A percentile compares a stretch with the other conserved stretches of the same genome.
phyloP scores from a whole-genome alignment of 2,113 vertebrate genomes.

The human (Homo sapiens) region DNA sequence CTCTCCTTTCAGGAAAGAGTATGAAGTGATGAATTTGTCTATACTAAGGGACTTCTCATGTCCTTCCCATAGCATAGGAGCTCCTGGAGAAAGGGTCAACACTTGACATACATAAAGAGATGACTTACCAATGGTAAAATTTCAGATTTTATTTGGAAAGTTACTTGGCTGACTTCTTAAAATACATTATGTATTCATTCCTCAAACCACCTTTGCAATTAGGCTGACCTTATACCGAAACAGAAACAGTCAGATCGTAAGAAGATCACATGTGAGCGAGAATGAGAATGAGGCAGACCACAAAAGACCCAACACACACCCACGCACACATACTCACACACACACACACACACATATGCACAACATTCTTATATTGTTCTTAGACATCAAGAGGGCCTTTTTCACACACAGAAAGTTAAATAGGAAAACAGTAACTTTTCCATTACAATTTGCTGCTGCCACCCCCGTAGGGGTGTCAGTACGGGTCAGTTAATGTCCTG shows the following conservation, averaged over 20 bases:
- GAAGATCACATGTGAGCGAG: not conserved
- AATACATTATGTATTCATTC: not conserved
- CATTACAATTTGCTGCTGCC: constrained; percentile 47
- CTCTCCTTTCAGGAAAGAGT: not conserved
- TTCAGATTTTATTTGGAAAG: not conserved
- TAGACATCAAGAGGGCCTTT: constrained; percentile 6
- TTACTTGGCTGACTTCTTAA: not conserved
- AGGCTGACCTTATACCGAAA: not conserved
- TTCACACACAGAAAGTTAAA: constrained; percentile 49
- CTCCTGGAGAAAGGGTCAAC: not conserved
- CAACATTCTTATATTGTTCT: not conserved
- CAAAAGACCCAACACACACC: not conserved
- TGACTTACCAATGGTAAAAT: not conserved
- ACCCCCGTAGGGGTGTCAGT: constrained; percentile 32
- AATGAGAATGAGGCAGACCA: not conserved
- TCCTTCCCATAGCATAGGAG: not conserved
- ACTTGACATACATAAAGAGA: not conserved
- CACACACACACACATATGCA: not conserved
- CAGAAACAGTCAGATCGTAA: not conserved
- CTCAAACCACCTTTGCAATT: not conserved
- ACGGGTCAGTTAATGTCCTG: constrained; percentile 65
- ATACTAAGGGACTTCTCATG: not conserved
- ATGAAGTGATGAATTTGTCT: not conserved
- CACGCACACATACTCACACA: too few species aligned
- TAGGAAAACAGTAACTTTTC: constrained; percentile 50